phyloP scores from a whole-genome alignment of 2,797 vertebrate genomes.

The Schizopygopsis pylzovi region DNA sequence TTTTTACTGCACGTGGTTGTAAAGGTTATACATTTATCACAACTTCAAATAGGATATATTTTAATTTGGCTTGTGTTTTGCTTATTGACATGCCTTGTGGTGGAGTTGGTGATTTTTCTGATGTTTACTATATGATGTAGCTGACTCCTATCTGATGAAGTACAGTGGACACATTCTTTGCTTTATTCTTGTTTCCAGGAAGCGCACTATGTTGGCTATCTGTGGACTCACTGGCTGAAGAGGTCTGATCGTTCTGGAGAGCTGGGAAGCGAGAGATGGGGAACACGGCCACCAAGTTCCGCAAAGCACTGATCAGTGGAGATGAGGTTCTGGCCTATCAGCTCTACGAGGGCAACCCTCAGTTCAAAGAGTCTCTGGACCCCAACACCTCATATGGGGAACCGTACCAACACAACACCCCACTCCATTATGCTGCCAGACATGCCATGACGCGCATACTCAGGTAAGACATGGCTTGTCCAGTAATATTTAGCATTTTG shows the following conservation, averaged over 20 bases:
- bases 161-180: not conserved
- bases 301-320: constrained; percentile 96
- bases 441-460: constrained; percentile 96
- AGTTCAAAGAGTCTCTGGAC: constrained; percentile 97
- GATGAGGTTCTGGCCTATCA: constrained; percentile 95
- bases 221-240: constrained; percentile 52
- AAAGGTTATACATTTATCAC: not conserved
- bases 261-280: constrained; percentile 84
- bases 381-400: constrained; percentile 98
- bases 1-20: not conserved
- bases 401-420: constrained; percentile 98
- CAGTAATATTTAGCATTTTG: constrained; percentile 39
- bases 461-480: constrained; percentile 80
- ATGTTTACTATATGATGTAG: not conserved
- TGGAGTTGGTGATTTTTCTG: not conserved
- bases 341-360: constrained; percentile 95
- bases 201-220: constrained; percentile 33
- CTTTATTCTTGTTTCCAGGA: constrained; percentile 40
- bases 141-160: not conserved
- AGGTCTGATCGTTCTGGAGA: constrained; percentile 48
- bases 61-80: constrained; percentile 3
- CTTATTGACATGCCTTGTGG: not conserved
- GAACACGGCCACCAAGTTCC: constrained; percentile 98
- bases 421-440: constrained; percentile 94
- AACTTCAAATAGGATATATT: not conserved